These are phyloP conservation scores for Drosophila kepulauana DNA, from an alignment of 1,140 invertebrate genomes.

Conservation along the genomic window DNA sequence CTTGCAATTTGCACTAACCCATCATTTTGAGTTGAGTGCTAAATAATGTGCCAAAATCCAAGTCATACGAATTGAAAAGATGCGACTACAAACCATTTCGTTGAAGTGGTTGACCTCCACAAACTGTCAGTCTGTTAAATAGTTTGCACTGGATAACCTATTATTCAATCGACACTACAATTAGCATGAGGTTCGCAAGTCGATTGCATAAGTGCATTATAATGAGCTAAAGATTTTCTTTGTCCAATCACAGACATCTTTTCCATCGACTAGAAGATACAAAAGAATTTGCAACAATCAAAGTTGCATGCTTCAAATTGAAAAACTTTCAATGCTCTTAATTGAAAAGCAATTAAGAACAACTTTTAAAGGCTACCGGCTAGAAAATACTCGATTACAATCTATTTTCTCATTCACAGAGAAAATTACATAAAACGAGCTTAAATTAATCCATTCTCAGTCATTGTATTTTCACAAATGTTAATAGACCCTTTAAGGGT, in stretches of 20 bases:
- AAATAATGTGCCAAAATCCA: slow-evolving; percentile 50
- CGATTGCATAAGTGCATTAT: slow-evolving; percentile 45
- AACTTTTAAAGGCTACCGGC: background rate
- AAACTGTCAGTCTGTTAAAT: slow-evolving; percentile 47
- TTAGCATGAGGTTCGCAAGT: slow-evolving; percentile 50
- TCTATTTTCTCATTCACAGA: background rate
- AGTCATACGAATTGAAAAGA: slow-evolving; percentile 8
- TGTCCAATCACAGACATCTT: slow-evolving; percentile 1
- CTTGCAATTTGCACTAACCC: slow-evolving; percentile 26
- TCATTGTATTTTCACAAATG: no score
- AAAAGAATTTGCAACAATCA: background rate
- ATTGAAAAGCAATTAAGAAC: slow-evolving; percentile 52
- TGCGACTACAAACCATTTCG: background rate
- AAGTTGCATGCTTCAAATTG: slow-evolving; percentile 41
- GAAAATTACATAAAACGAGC: no score
- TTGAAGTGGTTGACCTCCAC: slow-evolving; percentile 11
- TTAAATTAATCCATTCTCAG: no score
- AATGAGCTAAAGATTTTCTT: slow-evolving; percentile 16
- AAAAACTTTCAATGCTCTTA: slow-evolving; percentile 46
- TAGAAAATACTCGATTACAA: background rate
- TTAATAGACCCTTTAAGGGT: no score
- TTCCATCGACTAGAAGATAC: background rate
- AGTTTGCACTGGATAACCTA: slow-evolving; percentile 43
- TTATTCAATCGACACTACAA: slow-evolving; percentile 51
- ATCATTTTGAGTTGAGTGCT: slow-evolving; percentile 37